Conservation (phyloP, 2,888 invertebrate species). For the Alentia gelatinosa region DNA sequence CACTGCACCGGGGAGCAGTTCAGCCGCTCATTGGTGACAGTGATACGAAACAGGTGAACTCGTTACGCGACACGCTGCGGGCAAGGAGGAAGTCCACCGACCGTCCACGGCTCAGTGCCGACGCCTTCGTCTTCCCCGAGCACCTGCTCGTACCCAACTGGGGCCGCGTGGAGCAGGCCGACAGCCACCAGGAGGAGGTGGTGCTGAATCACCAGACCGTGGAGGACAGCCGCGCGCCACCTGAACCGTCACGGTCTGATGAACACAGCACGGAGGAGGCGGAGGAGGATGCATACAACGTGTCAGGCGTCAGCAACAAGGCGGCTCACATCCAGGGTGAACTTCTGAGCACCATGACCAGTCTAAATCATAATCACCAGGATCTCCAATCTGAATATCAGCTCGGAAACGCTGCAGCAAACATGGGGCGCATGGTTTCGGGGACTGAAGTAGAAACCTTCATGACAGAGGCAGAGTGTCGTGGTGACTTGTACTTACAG, state of each 20-base stretch:
- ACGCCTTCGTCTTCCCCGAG: background rate
- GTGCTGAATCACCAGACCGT: background rate
- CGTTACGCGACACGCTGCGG: constrained; percentile 15
- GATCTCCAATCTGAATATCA: too few species aligned
- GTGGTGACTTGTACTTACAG: background rate
- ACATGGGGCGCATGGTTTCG: background rate
- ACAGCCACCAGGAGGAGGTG: background rate
- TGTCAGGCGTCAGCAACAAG: too few species aligned
- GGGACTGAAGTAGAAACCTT: background rate
- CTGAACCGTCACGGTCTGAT: background rate
- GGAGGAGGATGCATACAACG: too few species aligned
- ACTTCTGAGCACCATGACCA: too few species aligned
- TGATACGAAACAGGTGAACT: background rate
- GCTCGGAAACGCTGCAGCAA: too few species aligned
- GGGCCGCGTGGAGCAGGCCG: background rate
- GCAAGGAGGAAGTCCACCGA: background rate
- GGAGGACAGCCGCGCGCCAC: background rate
- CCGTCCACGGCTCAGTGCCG: background rate
- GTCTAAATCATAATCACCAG: too few species aligned
- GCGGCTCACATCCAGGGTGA: too few species aligned
- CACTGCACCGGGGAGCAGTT: background rate
- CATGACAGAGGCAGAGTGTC: constrained; percentile 3
- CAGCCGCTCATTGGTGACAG: background rate
- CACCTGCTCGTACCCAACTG: constrained; percentile 1
- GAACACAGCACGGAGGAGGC: too few species aligned